Base-by-base conservation (phyloP, 37 sponge, comb jelly and placozoan species). In the Haliclona indistincta region DNA sequence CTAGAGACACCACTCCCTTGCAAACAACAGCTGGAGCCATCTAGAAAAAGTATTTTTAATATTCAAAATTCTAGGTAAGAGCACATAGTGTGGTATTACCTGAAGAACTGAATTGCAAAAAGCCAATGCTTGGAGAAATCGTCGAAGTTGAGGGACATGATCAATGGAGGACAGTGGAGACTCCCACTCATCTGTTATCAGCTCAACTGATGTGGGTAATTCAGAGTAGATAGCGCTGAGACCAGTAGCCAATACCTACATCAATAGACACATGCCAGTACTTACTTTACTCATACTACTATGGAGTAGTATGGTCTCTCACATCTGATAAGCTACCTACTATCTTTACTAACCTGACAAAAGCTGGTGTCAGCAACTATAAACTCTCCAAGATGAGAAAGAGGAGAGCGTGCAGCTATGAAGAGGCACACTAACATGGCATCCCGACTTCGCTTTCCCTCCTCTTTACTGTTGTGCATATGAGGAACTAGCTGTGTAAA, bases 41-140 rank as follows among this genome's bases (percentile, higher is more conserved):
- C 88, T 87, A 36, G 3, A 41, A 45, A 63, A 37, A 40, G 8
- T 4, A 72, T 34, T 58, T 23, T n/a, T 69, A 20, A 44, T 43
- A 44, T 25, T 10, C 39, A 43, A 17, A 28, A 69, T 69, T 69
- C 7, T 22, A 20, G 8, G 20, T 44, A 19, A 44, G 49, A n/a
- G n/a, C n/a, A n/a, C n/a, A n/a, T n/a, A n/a, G n/a, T n/a, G n/a
- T 41, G 13, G 39, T 10, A 42, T 58, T 41, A 93, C 94, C 87
- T 93, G 81, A 0, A 93, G 41, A 0, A 93, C 94, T 52, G 82
- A 83, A 53, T 93, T 89, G 45, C 90, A 88, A 68, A 89, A 93
- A 38, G 75, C 54, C 41, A 93, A 84, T 10, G 83, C 58, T 38
- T 80, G 71, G 25, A 78, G 34, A 45, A 89, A 83, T 6, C 44